phyloP scores from a whole-genome alignment of 1,140 invertebrate species.

The Pectinophora gossypiella region DNA sequence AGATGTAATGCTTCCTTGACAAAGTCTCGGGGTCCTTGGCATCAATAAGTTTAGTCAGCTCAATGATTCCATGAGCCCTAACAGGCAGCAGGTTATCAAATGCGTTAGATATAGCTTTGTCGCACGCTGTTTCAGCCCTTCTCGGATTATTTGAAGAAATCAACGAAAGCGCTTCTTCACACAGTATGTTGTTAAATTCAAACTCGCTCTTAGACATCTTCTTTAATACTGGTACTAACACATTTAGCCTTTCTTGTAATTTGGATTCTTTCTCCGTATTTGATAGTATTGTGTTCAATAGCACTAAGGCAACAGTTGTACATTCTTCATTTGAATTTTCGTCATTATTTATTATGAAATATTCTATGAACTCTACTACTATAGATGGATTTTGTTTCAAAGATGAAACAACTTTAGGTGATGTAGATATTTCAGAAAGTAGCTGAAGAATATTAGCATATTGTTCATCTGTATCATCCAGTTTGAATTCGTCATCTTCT shows the following conservation, averaged over 20 bases:
- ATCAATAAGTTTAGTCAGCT: conserved; percentile 83
- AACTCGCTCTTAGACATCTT: conserved; percentile 31
- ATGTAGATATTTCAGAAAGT: conserved; percentile 49
- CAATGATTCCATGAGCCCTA: conserved; percentile 86
- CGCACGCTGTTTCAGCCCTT: conserved; percentile 70
- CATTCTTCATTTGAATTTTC: conserved; percentile 51
- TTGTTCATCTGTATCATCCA: conserved; percentile 51
- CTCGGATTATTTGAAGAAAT: conserved; percentile 31
- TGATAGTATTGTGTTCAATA: conserved; percentile 64
- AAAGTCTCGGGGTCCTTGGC: conserved; percentile 78
- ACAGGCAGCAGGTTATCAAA: conserved; percentile 86
- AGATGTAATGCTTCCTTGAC: conserved; percentile 80
- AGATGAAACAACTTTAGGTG: conserved; percentile 43
- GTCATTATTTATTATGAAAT: conserved; percentile 44
- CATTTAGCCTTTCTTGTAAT: conserved; percentile 33
- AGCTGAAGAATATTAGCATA: conserved; percentile 47
- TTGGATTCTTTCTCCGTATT: conserved; percentile 33
- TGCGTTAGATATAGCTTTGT: conserved; percentile 81
- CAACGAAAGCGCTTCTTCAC: conserved; percentile 48
- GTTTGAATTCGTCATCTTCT: conserved; percentile 47
- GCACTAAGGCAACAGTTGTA: conserved; percentile 68
- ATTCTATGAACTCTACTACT: conserved; percentile 57
- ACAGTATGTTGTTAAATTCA: conserved; percentile 39
- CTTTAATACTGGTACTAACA: conserved; percentile 40
- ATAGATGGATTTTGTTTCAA: conserved; percentile 51